Conservation (phyloP, 2,888 invertebrate genomes). For the Cotesia congregata region DNA sequence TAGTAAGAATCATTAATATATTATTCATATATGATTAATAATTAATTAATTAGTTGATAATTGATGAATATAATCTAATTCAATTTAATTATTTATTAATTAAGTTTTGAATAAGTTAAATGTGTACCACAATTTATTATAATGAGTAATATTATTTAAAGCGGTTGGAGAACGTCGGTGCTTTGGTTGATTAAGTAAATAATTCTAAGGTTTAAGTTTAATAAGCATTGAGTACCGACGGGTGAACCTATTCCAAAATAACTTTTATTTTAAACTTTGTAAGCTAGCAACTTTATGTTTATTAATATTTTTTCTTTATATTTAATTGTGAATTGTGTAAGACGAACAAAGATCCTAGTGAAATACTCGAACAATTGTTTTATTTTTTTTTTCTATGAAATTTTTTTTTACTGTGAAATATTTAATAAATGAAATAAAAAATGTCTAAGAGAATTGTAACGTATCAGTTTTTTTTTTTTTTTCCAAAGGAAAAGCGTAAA, state of each 20-base stretch:
- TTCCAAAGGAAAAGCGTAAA: slow-evolving; percentile 16
- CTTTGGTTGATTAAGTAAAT: slow-evolving; percentile 36
- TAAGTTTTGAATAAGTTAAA: slow-evolving; percentile 66
- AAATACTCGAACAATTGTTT: slow-evolving; percentile 55
- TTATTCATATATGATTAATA: slow-evolving; percentile 70
- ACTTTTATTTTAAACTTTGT: slow-evolving; percentile 59
- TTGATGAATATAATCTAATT: slow-evolving; percentile 65
- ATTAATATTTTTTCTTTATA: slow-evolving; percentile 47
- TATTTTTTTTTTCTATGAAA: slow-evolving; percentile 39
- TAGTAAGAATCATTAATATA: slow-evolving; percentile 70
- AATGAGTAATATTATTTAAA: slow-evolving; percentile 53
- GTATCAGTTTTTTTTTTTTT: slow-evolving; percentile 22
- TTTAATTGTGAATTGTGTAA: slow-evolving; percentile 54
- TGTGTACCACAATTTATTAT: slow-evolving; percentile 56
- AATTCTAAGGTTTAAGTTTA: slow-evolving; percentile 33
- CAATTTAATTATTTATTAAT: slow-evolving; percentile 70
- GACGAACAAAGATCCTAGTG: slow-evolving; percentile 58
- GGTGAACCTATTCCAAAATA: slow-evolving; percentile 62
- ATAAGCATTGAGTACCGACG: slow-evolving; percentile 42
- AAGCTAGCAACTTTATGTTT: slow-evolving; percentile 56
- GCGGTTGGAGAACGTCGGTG: slow-evolving; percentile 47
- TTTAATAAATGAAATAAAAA: slow-evolving; percentile 16
- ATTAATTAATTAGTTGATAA: slow-evolving; percentile 56
- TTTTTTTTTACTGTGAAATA: slow-evolving; percentile 47
- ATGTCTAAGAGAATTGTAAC: neutral